A percentile compares a stretch with the other conserved stretches of the same genome.
Evolutionary conservation across 2,113 vertebrate genomes (phyloP).

Genomic region (Collichthys lucidus): DNA sequence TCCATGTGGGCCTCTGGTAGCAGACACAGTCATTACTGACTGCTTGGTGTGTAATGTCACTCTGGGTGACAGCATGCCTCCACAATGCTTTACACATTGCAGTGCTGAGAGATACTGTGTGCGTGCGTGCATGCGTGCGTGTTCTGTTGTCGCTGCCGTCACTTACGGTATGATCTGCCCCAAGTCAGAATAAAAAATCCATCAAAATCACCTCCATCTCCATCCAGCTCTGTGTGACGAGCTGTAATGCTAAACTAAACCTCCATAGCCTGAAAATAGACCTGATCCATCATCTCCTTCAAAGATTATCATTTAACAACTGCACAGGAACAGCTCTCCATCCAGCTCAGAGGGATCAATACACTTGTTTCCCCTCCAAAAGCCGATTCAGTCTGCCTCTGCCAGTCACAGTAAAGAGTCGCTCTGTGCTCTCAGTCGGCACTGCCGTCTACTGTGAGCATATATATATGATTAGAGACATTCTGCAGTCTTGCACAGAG

Average conservation of each 20-base stretch:
- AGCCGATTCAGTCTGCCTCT: slow-evolving; percentile 36
- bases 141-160: background rate
- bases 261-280: background rate
- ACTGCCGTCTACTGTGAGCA: slow-evolving; percentile 21
- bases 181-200: background rate
- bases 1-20: background rate
- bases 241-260: slow-evolving; percentile 5
- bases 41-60: too few species aligned
- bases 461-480: slow-evolving; percentile 33
- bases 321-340: slow-evolving; percentile 27
- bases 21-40: background rate
- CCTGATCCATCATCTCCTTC: background rate
- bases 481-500: slow-evolving; percentile 43
- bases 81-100: too few species aligned
- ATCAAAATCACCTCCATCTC: background rate
- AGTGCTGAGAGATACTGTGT: too few species aligned
- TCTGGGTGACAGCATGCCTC: too few species aligned
- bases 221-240: background rate
- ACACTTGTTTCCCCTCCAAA: slow-evolving; percentile 38
- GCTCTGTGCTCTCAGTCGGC: background rate
- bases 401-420: slow-evolving; percentile 27
- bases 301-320: slow-evolving; percentile 37
- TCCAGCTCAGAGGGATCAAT: slow-evolving; percentile 51
- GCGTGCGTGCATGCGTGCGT: background rate
- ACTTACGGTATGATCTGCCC: background rate